Conservation (phyloP, 1,140 invertebrate genomes). For the Melitaea cinxia region DNA sequence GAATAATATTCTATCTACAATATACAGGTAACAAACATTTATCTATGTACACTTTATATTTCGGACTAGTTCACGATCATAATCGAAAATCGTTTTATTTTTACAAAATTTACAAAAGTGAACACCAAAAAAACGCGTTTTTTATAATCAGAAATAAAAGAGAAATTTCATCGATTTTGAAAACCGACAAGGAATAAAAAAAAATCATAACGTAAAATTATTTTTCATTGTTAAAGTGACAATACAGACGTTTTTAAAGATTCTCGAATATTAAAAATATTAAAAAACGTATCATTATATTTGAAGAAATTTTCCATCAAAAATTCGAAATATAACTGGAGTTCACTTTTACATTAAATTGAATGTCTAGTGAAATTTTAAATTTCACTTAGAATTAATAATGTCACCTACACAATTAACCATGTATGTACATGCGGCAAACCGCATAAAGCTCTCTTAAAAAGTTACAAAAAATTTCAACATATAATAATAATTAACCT, state of each 20-base stretch:
- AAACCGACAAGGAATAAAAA: not conserved
- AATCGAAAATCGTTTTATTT: constrained; percentile 66
- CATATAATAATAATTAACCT: constrained; percentile 79
- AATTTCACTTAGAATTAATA: constrained; percentile 63
- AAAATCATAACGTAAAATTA: too few relatives aligned
- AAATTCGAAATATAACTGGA: constrained; percentile 25
- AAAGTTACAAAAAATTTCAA: constrained; percentile 77
- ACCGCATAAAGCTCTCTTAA: constrained; percentile 80
- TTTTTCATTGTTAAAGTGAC: too few relatives aligned
- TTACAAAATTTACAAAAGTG: constrained; percentile 70
- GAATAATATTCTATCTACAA: constrained; percentile 80
- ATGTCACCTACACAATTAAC: constrained; percentile 57
- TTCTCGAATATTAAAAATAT: too few relatives aligned
- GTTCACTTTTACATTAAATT: constrained; percentile 38
- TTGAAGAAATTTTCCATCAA: not conserved
- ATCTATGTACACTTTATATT: constrained; percentile 78
- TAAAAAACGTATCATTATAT: too few relatives aligned
- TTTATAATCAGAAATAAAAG: not conserved
- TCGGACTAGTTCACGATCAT: constrained; percentile 77
- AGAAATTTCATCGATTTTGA: not conserved
- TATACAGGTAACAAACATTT: constrained; percentile 81
- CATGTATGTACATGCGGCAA: constrained; percentile 65
- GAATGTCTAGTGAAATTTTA: constrained; percentile 63
- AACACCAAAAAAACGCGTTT: constrained; percentile 42
- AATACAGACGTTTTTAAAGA: too few relatives aligned